Conservation (phyloP, 1,140 invertebrate species). For the Achatina immaculata region DNA sequence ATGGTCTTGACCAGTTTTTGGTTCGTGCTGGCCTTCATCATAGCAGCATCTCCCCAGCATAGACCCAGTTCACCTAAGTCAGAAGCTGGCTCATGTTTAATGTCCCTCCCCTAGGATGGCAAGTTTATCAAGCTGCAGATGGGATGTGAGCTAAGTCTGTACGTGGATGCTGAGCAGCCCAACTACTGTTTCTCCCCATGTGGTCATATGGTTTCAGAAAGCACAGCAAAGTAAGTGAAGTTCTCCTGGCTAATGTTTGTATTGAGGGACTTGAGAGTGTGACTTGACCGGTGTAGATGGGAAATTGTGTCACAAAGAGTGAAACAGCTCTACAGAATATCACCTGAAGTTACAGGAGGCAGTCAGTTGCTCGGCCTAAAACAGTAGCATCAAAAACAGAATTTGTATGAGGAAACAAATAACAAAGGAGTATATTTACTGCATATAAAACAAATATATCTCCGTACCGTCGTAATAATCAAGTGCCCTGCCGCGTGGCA, state of each 20-base stretch:
- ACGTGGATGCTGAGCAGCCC: slow-evolving; percentile 86
- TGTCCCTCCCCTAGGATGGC: too few relatives aligned
- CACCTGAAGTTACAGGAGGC: neutral
- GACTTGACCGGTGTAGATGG: too few relatives aligned
- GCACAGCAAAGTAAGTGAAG: slow-evolving; percentile 90
- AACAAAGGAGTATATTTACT: too few relatives aligned
- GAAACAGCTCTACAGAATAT: neutral
- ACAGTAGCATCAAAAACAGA: neutral
- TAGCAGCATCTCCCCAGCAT: too few relatives aligned
- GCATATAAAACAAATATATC: too few relatives aligned
- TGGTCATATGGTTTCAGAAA: slow-evolving; percentile 98
- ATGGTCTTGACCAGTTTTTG: too few relatives aligned
- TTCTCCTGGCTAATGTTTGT: neutral
- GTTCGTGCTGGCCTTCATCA: too few relatives aligned
- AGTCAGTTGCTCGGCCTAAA: neutral
- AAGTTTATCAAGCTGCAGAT: slow-evolving; percentile 82
- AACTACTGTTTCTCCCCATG: slow-evolving; percentile 97
- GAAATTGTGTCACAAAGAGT: neutral
- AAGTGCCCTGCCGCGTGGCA: too few relatives aligned
- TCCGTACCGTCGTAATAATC: too few relatives aligned
- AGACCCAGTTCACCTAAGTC: too few relatives aligned
- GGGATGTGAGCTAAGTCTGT: slow-evolving; percentile 97
- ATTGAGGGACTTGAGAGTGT: too few relatives aligned
- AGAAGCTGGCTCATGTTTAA: too few relatives aligned
- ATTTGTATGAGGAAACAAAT: neutral